Evolutionary conservation across 1,140 invertebrate species (phyloP), one percentile per base, ranked within the genome.

Genomic region (Drosophila sp.): DNA sequence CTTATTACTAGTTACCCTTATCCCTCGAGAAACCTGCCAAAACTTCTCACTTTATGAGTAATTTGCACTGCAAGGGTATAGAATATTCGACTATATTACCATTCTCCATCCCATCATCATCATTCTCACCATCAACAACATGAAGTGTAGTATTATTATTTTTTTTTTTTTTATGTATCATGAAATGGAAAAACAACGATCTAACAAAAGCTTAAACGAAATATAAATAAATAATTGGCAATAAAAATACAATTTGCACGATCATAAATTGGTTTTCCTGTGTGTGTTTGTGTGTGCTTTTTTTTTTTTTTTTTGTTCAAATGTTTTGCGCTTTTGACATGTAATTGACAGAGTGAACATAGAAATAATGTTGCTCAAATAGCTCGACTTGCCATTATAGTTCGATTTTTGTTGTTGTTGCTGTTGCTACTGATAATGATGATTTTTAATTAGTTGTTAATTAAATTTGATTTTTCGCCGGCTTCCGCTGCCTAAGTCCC

Each of bases 241-340:
- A 87, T 89, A 83, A 89, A 86, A 87, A 87, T 87, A 83, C 83
- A 87, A 87, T 87, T 87, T 87, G 83, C 84, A 89, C 83, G 83
- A 87, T 87, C 83, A 79, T 83, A 89, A 83, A 83, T 71, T 80
- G 79, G 70, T 76, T 76, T 76, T 66, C 40, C 40, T 29, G 69
- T 76, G 58, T 76, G 58, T 2, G 2, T 17, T 11, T 23, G 30
- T 57, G 4, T 29, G n/a, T 17, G 29, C 27, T 69, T 75, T 74
- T 56, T 63, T 50, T 27, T 62, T 76, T 58, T 75, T 57, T 33
- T 4, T 23, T 7, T 35, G 56, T 58, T 10, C 35, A 58, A 33
- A 10, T 8, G 32, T 27, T 30, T 33, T 25, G 56, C 23, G 32
- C 17, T 77, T 77, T 75, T 78, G 76, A 76, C 72, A 44, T 79